phyloP scores from a whole-genome alignment of 2,113 vertebrate genomes.

The Octodon degus region DNA sequence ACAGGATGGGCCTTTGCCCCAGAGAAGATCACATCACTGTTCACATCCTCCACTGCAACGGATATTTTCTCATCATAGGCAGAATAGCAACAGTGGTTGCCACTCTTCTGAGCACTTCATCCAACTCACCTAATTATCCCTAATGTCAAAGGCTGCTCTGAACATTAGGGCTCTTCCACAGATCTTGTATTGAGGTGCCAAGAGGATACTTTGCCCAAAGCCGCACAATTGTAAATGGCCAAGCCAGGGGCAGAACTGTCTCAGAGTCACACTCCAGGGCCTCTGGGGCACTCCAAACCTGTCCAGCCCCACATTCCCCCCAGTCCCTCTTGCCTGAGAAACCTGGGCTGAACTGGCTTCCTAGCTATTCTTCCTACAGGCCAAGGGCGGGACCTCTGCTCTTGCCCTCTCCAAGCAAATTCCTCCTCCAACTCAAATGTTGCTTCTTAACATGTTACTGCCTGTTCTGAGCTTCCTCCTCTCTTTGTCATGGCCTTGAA shows the following conservation, averaged over 20 bases:
- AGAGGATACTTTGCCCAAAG: neutral
- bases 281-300: neutral
- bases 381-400: neutral
- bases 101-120: neutral
- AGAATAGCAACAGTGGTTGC: neutral
- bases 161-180: neutral
- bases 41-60: neutral
- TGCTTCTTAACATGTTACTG: neutral
- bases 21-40: neutral
- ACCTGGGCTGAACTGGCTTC: neutral
- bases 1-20: neutral
- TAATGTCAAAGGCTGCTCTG: neutral
- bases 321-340: neutral
- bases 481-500: neutral
- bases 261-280: neutral
- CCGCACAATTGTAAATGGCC: neutral
- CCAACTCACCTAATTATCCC: neutral
- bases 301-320: neutral
- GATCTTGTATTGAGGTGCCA: neutral
- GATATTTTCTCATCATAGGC: neutral
- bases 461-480: neutral
- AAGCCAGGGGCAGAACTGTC: neutral
- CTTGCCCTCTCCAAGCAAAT: neutral
- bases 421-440: neutral
- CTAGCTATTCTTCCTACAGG: neutral